phyloP scores from a whole-genome alignment of 2,888 invertebrate genomes.

The Hydrotaea diabolus region DNA sequence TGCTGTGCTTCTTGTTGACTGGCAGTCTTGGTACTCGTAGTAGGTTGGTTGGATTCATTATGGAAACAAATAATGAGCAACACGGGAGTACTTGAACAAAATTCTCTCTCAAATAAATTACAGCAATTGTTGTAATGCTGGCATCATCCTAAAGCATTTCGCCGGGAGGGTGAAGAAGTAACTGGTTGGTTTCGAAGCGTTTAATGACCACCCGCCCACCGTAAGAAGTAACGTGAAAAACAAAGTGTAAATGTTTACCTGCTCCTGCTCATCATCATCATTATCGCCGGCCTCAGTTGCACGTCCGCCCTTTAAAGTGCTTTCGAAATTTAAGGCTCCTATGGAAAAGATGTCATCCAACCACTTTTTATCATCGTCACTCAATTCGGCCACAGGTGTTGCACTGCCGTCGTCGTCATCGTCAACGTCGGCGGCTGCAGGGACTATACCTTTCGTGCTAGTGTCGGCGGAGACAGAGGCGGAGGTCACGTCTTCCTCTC shows the following conservation, averaged over 20 bases:
- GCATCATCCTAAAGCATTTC: too few relatives aligned
- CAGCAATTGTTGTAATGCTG: conserved; percentile 17
- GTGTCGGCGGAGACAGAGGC: conserved; percentile 2
- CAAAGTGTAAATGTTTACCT: conserved; percentile 54
- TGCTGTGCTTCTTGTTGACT: background rate
- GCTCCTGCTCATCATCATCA: conserved; percentile 64
- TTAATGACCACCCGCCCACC: background rate
- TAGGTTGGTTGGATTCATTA: conserved; percentile 21
- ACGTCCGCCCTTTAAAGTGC: conserved; percentile 56
- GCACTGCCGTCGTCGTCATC: conserved; percentile 42
- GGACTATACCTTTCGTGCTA: conserved; percentile 67
- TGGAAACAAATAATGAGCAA: conserved; percentile 65
- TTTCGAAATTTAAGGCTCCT: conserved; percentile 78
- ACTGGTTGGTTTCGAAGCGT: too few relatives aligned
- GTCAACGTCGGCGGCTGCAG: conserved; percentile 49
- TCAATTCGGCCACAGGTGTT: conserved; percentile 72
- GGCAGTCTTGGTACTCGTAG: background rate
- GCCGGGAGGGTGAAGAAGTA: too few relatives aligned
- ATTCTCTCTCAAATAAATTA: conserved; percentile 30
- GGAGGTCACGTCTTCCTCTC: background rate
- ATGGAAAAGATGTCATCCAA: conserved; percentile 78
- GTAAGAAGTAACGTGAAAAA: conserved; percentile 18
- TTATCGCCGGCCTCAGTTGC: conserved; percentile 63
- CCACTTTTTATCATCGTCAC: conserved; percentile 78
- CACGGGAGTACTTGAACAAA: conserved; percentile 59